These are phyloP conservation scores for Chaetorhynchus papuensis DNA, from an alignment of 2,113 vertebrate species.

Conservation along the genomic window DNA sequence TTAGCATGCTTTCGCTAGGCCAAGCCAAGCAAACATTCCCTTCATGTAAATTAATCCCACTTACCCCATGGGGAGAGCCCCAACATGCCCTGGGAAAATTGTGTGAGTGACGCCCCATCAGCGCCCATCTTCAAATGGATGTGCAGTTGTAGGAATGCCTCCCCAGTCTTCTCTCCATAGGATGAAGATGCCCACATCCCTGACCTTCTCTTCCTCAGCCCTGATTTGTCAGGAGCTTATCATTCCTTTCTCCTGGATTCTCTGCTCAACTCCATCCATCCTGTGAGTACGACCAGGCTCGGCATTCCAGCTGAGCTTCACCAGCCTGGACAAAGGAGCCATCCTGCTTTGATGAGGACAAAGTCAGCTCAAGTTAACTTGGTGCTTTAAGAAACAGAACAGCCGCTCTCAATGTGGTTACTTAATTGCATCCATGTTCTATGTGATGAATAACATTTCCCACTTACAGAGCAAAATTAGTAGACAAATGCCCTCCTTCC, in stretches of 20 bases:
- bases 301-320: neutral
- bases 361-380: neutral
- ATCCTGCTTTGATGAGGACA: neutral
- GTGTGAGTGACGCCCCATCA: rapidly evolving
- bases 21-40: neutral
- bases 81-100: neutral
- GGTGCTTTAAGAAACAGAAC: neutral
- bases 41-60: neutral
- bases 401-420: neutral
- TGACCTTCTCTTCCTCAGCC: neutral
- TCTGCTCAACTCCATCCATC: neutral
- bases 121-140: neutral
- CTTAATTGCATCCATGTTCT: constrained; percentile 42
- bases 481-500: constrained; percentile 17
- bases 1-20: neutral
- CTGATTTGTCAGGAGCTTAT: neutral
- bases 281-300: neutral
- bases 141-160: neutral
- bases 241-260: neutral
- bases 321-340: neutral
- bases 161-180: neutral
- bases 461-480: neutral
- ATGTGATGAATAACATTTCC: constrained; percentile 11
- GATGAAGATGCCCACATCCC: neutral
- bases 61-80: neutral